Percentiles rank a stretch among this genome's conserved stretches.
Evolutionary conservation across 2,797 vertebrate genomes (phyloP).

Genomic region (Hippocampus kuda): DNA sequence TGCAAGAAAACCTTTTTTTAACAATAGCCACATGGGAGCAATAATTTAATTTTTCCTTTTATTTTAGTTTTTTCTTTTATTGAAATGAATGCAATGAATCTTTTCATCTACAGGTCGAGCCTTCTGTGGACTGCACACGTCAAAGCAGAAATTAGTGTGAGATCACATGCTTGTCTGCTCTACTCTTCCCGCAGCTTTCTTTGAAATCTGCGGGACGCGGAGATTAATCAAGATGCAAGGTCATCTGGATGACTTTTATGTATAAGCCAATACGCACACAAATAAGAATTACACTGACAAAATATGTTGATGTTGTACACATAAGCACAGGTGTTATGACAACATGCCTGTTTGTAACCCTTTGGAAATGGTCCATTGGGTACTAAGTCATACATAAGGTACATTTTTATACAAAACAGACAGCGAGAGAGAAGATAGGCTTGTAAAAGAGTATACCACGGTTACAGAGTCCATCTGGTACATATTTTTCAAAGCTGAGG

Average conservation of each 20-base stretch:
- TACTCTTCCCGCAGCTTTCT: conserved; percentile 45
- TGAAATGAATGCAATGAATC: neutral
- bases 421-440: conserved; percentile 2
- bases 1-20: neutral
- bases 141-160: conserved; percentile 42
- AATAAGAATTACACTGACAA: neutral
- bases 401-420: neutral
- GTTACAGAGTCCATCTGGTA: neutral
- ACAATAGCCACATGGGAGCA: neutral
- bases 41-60: neutral
- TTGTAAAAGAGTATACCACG: neutral
- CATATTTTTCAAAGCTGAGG: conserved; percentile 20
- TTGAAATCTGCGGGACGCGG: conserved; percentile 50
- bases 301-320: neutral
- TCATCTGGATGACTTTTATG: conserved; percentile 54
- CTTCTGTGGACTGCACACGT: conserved; percentile 16
- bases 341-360: neutral
- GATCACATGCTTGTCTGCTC: conserved; percentile 45
- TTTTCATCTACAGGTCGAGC: neutral
- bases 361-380: neutral
- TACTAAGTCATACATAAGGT: neutral
- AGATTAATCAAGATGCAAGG: conserved; percentile 66
- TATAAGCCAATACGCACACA: conserved; percentile 6
- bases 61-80: conserved; percentile 1
- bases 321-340: neutral